Percentiles rank a stretch among this genome's conserved stretches.
Evolutionary conservation across 64 coral and sea anemone species (phyloP).

Genomic region (Cladopsammia gracilis): DNA sequence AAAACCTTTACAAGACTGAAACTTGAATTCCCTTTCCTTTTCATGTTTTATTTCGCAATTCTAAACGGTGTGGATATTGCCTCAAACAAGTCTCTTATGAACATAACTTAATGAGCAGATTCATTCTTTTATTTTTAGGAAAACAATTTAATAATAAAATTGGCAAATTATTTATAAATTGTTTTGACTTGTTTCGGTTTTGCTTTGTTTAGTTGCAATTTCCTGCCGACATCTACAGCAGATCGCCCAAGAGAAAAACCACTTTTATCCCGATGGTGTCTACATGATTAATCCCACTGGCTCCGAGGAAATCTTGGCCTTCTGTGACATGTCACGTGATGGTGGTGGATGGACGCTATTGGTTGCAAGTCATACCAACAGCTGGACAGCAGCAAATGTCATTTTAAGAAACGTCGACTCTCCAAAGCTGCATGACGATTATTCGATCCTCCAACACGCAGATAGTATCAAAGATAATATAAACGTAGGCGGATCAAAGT

Average conservation of each 20-base stretch:
- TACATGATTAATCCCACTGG: slow-evolving; percentile 80
- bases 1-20: too few relatives aligned
- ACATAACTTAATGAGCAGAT: too few relatives aligned
- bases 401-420: slow-evolving; percentile 48
- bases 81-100: too few relatives aligned
- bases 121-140: too few relatives aligned
- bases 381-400: slow-evolving; percentile 72
- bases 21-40: too few relatives aligned
- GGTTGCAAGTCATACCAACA: slow-evolving; percentile 89
- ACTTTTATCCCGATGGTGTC: slow-evolving; percentile 54
- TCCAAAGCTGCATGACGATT: slow-evolving; percentile 53
- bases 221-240: slow-evolving; percentile 82
- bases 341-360: slow-evolving; percentile 94
- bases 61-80: too few relatives aligned
- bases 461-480: slow-evolving; percentile 80
- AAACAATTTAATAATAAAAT: too few relatives aligned
- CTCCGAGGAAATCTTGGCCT: slow-evolving; percentile 30
- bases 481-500: slow-evolving; percentile 67
- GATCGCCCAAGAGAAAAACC: slow-evolving; percentile 26
- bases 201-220: slow-evolving; percentile 22
- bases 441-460: slow-evolving; percentile 81
- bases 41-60: too few relatives aligned
- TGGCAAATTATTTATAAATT: not conserved
- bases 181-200: not conserved
- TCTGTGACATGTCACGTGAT: slow-evolving; percentile 94